Percentiles rank a stretch among this genome's conserved stretches.
Evolutionary conservation across 2,113 vertebrate genomes (phyloP).

Genomic region (Eidolon helvum): DNA sequence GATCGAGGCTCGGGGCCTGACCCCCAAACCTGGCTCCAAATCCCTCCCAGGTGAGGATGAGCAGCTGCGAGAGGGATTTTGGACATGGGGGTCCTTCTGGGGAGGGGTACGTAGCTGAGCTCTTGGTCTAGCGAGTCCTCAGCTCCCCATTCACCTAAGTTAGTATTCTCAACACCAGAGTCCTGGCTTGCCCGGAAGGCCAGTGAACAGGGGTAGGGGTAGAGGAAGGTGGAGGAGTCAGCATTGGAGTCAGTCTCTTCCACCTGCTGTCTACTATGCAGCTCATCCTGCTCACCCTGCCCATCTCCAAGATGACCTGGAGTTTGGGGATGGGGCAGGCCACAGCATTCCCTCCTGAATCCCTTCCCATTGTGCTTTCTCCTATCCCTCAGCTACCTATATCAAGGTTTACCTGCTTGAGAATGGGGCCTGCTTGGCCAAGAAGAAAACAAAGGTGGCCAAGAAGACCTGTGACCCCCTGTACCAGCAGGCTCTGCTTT

Average conservation of each 20-base stretch:
- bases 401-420: constrained; percentile 97
- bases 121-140: background rate
- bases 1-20: constrained; percentile 94
- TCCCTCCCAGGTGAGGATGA: constrained; percentile 90
- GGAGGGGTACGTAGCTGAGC: background rate
- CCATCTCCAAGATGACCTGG: background rate
- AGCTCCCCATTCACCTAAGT: background rate
- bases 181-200: background rate
- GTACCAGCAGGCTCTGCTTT: constrained; percentile 96
- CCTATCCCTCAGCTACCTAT: constrained; percentile 88
- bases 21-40: constrained; percentile 94
- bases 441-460: constrained; percentile 97
- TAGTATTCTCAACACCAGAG: background rate
- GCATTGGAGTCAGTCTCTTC: background rate
- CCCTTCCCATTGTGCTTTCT: background rate
- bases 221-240: background rate
- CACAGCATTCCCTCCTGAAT: background rate
- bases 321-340: background rate
- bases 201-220: rapidly evolving
- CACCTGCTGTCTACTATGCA: background rate
- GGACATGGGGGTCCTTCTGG: rapidly evolving
- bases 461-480: constrained; percentile 95
- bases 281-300: background rate
- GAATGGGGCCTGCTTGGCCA: constrained; percentile 94
- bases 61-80: background rate